Evolutionary conservation across 2,797 vertebrate species (phyloP).

Genomic region (Petrocephalus sullivani): DNA sequence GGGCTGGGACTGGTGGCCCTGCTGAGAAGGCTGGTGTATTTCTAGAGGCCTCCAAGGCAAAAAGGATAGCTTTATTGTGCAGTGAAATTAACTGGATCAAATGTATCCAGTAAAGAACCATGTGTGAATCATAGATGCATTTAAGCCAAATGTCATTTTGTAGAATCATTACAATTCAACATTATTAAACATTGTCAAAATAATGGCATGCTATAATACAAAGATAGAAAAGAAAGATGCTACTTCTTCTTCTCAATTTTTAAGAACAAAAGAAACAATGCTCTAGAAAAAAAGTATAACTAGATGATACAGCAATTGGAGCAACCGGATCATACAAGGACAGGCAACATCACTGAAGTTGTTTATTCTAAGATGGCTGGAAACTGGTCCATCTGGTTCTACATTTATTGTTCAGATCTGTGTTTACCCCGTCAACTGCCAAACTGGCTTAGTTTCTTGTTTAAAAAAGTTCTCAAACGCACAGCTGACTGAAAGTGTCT

Average conservation of each 20-base stretch:
- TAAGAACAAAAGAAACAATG: neutral
- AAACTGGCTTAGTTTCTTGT: neutral
- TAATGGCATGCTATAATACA: neutral
- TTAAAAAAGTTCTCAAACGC: neutral
- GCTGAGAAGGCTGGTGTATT: constrained; percentile 31
- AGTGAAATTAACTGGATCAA: neutral
- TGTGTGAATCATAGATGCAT: neutral
- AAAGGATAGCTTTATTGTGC: neutral
- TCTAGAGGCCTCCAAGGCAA: constrained; percentile 8
- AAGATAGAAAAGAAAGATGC: neutral
- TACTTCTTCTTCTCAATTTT: neutral
- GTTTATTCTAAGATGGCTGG: neutral
- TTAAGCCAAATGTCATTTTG: neutral
- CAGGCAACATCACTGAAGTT: neutral
- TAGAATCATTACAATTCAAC: neutral
- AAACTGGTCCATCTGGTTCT: neutral
- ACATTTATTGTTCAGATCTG: neutral
- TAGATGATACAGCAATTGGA: neutral
- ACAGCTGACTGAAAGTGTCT: neutral
- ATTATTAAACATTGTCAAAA: neutral
- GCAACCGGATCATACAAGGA: neutral
- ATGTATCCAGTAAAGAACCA: neutral
- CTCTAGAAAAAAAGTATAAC: neutral
- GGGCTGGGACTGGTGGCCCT: constrained; percentile 27
- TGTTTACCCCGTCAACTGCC: neutral